Percentiles rank a stretch among this genome's conserved stretches.
These are phyloP conservation scores for Plebejus melissa DNA, from an alignment of 2,888 invertebrate species.

Conservation along the genomic window DNA sequence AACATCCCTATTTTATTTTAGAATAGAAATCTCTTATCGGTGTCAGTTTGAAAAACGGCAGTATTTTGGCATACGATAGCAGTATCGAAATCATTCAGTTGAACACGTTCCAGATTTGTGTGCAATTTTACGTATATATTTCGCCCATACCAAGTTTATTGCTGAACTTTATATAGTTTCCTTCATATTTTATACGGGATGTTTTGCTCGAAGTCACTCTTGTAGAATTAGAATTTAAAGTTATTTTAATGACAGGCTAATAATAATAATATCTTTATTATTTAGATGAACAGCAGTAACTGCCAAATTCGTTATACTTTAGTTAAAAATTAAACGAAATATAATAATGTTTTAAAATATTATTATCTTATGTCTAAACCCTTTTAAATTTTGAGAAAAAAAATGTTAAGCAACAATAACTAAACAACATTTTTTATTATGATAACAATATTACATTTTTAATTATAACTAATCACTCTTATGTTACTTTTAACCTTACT, in stretches of 20 bases:
- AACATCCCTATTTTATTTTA: conserved; percentile 29
- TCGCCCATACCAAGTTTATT: conserved; percentile 26
- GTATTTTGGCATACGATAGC: conserved; percentile 39
- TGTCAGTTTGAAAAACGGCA: conserved; percentile 40
- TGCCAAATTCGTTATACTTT: too few relatives aligned
- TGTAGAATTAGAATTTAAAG: background rate
- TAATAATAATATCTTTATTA: background rate
- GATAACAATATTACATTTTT: too few relatives aligned
- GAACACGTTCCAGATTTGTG: conserved; percentile 36
- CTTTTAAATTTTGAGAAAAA: too few relatives aligned
- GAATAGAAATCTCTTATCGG: conserved; percentile 35
- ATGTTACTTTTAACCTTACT: too few relatives aligned
- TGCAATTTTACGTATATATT: conserved; percentile 26
- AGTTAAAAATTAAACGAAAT: too few relatives aligned
- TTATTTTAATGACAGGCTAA: background rate
- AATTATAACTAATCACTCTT: too few relatives aligned
- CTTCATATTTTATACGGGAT: conserved; percentile 12
- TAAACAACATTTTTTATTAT: too few relatives aligned
- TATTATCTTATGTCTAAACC: too few relatives aligned
- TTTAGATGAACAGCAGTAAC: too few relatives aligned
- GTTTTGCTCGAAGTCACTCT: background rate
- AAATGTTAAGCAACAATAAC: too few relatives aligned
- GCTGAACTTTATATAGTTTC: conserved; percentile 17
- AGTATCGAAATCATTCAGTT: conserved; percentile 37
- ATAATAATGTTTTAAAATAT: too few relatives aligned